phyloP scores from a whole-genome alignment of 2,888 invertebrate genomes.

The Mesodorylaimus sp. region DNA sequence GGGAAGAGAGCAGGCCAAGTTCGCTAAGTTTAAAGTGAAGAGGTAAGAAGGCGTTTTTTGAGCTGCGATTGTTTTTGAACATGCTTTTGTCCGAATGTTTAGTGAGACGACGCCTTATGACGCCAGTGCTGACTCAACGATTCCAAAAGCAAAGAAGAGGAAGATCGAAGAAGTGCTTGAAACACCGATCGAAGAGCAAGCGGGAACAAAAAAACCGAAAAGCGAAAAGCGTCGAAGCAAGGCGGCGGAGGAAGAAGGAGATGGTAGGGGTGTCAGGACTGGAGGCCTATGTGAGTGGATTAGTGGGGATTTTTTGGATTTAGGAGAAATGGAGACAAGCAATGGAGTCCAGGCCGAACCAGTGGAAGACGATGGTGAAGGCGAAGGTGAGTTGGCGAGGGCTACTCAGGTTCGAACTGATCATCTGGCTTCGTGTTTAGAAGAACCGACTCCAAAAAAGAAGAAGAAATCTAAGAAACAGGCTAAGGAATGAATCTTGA shows the following conservation, averaged over 20 bases:
- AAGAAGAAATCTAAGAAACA: too few species aligned
- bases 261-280: background rate
- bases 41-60: slow-evolving; percentile 36
- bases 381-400: too few species aligned
- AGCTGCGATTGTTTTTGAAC: slow-evolving; percentile 3
- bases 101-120: slow-evolving; percentile 65
- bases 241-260: background rate
- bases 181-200: background rate
- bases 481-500: too few species aligned
- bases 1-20: slow-evolving; percentile 66
- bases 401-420: too few species aligned
- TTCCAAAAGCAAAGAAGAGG: slow-evolving; percentile 35
- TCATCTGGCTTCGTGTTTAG: too few species aligned
- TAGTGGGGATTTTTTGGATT: too few species aligned
- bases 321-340: too few species aligned
- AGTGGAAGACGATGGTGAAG: too few species aligned
- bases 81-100: background rate
- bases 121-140: slow-evolving; percentile 58
- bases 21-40: slow-evolving; percentile 75
- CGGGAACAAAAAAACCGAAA: background rate
- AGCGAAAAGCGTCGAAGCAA: background rate
- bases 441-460: too few species aligned
- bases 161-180: slow-evolving; percentile 6
- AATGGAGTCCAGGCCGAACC: too few species aligned
- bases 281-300: too few species aligned